A percentile compares a stretch with the other conserved stretches of the same genome.
Conservation (phyloP, 2,888 invertebrate species). For the Noctua pronuba region DNA sequence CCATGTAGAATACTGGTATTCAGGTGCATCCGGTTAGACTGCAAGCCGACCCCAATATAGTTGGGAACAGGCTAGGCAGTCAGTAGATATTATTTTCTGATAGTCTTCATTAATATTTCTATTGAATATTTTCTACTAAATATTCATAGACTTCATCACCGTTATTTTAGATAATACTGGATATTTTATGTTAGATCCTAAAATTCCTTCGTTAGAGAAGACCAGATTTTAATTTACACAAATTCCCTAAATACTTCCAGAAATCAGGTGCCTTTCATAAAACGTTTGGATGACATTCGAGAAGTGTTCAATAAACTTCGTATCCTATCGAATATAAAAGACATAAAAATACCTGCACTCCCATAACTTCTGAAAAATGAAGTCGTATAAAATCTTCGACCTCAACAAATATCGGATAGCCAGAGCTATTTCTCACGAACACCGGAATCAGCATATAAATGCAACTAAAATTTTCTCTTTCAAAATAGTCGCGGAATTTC, state of each 20-base stretch:
- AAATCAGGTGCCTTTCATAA: neutral
- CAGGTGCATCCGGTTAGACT: no score
- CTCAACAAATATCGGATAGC: constrained; percentile 27
- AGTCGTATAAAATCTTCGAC: constrained; percentile 26
- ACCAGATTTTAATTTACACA: neutral
- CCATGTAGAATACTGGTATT: no score
- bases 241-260: neutral
- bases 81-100: neutral
- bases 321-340: neutral
- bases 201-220: neutral
- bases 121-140: neutral
- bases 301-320: neutral
- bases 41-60: no score
- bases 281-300: neutral
- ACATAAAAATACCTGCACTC: constrained; percentile 23
- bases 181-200: neutral
- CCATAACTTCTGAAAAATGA: constrained; percentile 20
- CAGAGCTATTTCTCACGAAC: constrained; percentile 26
- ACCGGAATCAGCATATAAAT: constrained; percentile 50
- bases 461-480: constrained; percentile 24
- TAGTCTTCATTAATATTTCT: neutral
- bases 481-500: constrained; percentile 62
- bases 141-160: constrained; percentile 2
- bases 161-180: neutral
- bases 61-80: no score